These are phyloP conservation scores for Cotesia vestalis DNA, from an alignment of 1,140 invertebrate species.

Conservation along the genomic window DNA sequence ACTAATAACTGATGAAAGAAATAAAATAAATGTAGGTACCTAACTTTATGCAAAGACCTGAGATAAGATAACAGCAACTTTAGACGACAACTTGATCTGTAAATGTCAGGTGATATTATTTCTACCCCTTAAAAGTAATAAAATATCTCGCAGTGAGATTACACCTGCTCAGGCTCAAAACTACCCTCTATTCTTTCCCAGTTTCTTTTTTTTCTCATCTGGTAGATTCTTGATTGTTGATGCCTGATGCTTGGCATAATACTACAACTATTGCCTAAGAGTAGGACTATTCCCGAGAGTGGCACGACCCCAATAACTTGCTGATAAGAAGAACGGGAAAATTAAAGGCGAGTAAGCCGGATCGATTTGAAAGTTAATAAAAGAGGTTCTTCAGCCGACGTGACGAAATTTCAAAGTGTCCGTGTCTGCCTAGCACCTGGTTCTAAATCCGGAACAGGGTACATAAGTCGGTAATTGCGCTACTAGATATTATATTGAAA, in stretches of 20 bases:
- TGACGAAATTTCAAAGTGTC: conserved; percentile 6
- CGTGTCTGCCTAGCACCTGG: not conserved
- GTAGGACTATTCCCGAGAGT: not conserved
- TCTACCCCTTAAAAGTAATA: not conserved
- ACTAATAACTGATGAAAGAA: no score
- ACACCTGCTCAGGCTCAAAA: not conserved
- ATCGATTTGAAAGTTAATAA: conserved; percentile 28
- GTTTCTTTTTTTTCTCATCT: not conserved
- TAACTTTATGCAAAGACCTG: no score
- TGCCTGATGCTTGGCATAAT: no score
- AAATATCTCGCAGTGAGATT: not conserved
- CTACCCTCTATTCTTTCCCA: not conserved
- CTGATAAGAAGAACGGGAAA: conserved; percentile 29
- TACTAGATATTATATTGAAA: not conserved
- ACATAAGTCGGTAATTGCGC: not conserved
- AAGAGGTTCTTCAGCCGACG: conserved; percentile 4
- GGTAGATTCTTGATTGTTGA: no score
- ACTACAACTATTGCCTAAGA: no score
- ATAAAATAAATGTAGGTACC: no score
- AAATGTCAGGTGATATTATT: conserved; percentile 4
- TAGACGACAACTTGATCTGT: no score
- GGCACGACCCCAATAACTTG: conserved; percentile 22
- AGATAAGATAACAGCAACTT: no score
- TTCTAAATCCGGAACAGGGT: not conserved
- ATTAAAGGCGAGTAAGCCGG: conserved; percentile 14